A percentile compares a stretch with the other conserved stretches of the same genome.
Conservation (phyloP, 1,140 invertebrate species). For the Drosophila seguyi region DNA sequence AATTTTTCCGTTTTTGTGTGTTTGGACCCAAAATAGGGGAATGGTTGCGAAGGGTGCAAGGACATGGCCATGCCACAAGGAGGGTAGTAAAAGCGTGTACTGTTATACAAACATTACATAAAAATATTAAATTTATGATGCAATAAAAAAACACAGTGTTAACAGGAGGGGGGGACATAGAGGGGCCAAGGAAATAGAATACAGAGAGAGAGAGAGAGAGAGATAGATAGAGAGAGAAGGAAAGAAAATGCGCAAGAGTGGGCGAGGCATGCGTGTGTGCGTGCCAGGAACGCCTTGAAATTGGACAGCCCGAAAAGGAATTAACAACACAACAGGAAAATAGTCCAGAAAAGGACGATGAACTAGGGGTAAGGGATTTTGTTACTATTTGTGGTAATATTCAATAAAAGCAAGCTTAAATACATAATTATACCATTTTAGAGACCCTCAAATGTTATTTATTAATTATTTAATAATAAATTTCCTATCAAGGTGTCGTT, state of each 20-base stretch:
- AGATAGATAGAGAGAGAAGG: neutral
- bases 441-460: neutral
- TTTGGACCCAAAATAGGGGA: constrained; percentile 17
- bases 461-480: neutral
- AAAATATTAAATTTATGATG: constrained; percentile 84
- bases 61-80: constrained; percentile 26
- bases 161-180: constrained; percentile 43
- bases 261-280: constrained; percentile 52
- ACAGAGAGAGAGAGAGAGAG: constrained; percentile 1
- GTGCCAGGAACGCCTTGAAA: constrained; percentile 58
- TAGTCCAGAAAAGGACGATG: neutral
- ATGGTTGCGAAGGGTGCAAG: neutral
- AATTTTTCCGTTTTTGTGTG: constrained; percentile 54
- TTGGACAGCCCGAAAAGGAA: constrained; percentile 43
- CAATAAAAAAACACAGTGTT: constrained; percentile 81
- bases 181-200: constrained; percentile 7
- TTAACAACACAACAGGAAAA: constrained; percentile 36
- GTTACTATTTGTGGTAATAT: neutral
- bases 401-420: neutral
- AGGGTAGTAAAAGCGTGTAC: constrained; percentile 77
- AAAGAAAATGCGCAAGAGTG: constrained; percentile 7
- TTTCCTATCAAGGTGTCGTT: neutral
- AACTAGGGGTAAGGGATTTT: neutral
- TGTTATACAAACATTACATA: constrained; percentile 83
- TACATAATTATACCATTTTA: neutral